phyloP scores from a whole-genome alignment of 2,797 vertebrate genomes.

The Parauchenoglanis ngamensis region DNA sequence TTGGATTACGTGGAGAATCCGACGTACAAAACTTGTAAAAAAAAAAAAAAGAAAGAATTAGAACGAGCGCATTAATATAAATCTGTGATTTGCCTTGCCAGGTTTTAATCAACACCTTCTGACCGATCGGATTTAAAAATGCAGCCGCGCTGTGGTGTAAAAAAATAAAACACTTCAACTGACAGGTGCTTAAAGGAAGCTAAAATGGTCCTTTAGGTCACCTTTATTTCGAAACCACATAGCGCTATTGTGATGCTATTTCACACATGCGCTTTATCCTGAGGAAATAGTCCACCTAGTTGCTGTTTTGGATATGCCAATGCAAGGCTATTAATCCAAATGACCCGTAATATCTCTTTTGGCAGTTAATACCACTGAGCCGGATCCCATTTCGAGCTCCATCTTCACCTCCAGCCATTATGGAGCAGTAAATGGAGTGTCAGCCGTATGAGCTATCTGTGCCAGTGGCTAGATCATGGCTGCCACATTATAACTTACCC shows the following conservation, averaged over 20 bases:
- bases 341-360: slow-evolving; percentile 47
- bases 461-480: slow-evolving; percentile 60
- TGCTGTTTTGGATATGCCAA: slow-evolving; percentile 42
- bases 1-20: neutral
- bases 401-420: slow-evolving; percentile 53
- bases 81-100: neutral
- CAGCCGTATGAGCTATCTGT: slow-evolving; percentile 54
- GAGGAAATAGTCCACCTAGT: slow-evolving; percentile 24
- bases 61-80: neutral
- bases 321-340: slow-evolving; percentile 50
- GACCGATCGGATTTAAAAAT: neutral
- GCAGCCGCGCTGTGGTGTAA: neutral
- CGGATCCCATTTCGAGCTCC: slow-evolving; percentile 37
- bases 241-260: slow-evolving; percentile 16
- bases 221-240: neutral
- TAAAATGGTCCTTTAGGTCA: neutral
- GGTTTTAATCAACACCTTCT: neutral
- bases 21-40: neutral
- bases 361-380: slow-evolving; percentile 31
- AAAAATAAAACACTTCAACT: neutral
- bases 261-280: neutral
- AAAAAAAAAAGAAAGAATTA: neutral
- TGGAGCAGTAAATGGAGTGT: slow-evolving; percentile 53
- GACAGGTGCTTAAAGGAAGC: neutral
- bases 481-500: slow-evolving; percentile 65